Percentiles rank a stretch among this genome's conserved stretches.
Evolutionary conservation across 1,140 invertebrate genomes (phyloP).

Genomic region (Megalopta genalis): DNA sequence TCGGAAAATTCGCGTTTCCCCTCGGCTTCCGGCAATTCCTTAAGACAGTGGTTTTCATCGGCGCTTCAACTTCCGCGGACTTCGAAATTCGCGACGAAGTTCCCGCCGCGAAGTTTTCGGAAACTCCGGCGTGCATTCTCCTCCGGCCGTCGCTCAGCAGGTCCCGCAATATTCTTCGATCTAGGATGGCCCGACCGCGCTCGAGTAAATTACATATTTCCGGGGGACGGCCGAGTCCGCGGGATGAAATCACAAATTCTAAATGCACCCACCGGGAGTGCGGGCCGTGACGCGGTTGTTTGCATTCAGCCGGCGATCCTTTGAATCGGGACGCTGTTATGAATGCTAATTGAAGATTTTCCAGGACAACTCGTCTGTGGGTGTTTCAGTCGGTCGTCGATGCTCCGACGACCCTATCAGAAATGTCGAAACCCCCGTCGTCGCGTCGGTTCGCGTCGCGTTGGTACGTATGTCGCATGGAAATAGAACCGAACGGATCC

Average conservation of each 20-base stretch:
- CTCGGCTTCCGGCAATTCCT: not conserved
- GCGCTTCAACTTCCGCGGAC: too few species aligned
- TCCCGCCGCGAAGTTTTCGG: constrained; percentile 16
- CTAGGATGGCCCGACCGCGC: not conserved
- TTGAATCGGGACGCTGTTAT: constrained; percentile 58
- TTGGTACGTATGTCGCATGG: constrained; percentile 1
- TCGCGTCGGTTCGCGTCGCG: too few species aligned
- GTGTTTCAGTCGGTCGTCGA: not conserved
- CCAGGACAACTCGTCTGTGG: constrained; percentile 13
- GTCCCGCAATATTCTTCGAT: not conserved
- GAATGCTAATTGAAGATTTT: constrained; percentile 64
- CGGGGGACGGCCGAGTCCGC: not conserved
- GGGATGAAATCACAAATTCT: constrained; percentile 31
- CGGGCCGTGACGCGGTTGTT: constrained; percentile 35
- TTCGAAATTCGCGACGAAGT: too few species aligned
- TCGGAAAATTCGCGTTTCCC: too few species aligned
- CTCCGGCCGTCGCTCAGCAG: not conserved
- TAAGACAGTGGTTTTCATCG: not conserved
- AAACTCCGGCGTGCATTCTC: not conserved
- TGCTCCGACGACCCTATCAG: not conserved
- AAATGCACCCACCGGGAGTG: constrained; percentile 14
- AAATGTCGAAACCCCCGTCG: not conserved
- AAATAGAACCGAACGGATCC: constrained; percentile 1
- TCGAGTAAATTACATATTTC: constrained; percentile 59
- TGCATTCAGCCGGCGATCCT: constrained; percentile 54